phyloP scores from a whole-genome alignment of 2,797 vertebrate species.

The Anguilla marmorata region DNA sequence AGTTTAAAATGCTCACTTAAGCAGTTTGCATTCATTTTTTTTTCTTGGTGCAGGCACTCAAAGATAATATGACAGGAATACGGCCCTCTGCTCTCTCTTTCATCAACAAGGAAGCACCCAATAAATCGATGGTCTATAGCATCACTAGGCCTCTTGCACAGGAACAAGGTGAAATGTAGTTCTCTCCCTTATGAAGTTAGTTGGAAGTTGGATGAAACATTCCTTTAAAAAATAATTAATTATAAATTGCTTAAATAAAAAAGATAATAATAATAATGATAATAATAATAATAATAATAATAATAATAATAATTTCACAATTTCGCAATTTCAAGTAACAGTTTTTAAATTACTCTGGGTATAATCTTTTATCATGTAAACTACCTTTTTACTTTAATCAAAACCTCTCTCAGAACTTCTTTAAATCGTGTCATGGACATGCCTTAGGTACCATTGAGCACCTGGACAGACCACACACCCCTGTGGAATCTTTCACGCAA shows the following conservation, averaged over 20 bases:
- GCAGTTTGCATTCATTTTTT: slow-evolving; percentile 18
- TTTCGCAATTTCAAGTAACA: neutral
- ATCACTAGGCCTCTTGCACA: slow-evolving; percentile 82
- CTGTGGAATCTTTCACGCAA: slow-evolving; percentile 81
- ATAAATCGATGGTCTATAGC: slow-evolving; percentile 85
- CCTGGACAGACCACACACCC: slow-evolving; percentile 70
- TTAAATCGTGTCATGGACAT: neutral
- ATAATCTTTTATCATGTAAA: neutral
- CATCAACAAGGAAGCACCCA: slow-evolving; percentile 79
- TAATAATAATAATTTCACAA: neutral
- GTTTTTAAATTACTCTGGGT: neutral
- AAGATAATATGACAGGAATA: slow-evolving; percentile 86
- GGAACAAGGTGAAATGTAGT: slow-evolving; percentile 79
- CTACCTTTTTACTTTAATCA: neutral
- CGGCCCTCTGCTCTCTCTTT: slow-evolving; percentile 86
- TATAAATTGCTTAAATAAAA: neutral
- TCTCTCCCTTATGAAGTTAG: neutral
- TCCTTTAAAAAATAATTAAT: neutral
- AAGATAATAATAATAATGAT: no score
- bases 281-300: neutral
- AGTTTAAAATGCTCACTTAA: neutral
- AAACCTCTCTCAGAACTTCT: neutral
- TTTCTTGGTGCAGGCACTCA: slow-evolving; percentile 78
- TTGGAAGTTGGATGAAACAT: neutral
- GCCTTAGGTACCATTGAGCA: slow-evolving; percentile 83